phyloP scores from a whole-genome alignment of 2,113 vertebrate genomes.

The Grus americana region DNA sequence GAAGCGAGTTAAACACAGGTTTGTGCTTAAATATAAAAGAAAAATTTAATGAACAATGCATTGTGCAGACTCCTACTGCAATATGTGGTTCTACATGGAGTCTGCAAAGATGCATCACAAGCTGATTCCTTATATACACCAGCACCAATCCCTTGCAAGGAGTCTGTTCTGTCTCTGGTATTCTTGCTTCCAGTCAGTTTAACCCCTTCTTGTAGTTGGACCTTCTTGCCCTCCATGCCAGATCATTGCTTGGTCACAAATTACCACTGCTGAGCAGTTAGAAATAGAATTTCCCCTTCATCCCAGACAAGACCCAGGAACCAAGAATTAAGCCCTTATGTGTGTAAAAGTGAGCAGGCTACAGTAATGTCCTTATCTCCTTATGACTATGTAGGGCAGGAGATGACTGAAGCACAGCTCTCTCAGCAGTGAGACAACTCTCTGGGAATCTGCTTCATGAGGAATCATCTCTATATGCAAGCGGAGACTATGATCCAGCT shows the following conservation, averaged over 20 bases:
- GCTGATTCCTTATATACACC: neutral
- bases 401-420: neutral
- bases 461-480: neutral
- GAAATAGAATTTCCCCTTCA: neutral
- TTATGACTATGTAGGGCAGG: neutral
- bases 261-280: neutral
- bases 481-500: neutral
- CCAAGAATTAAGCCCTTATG: neutral
- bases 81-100: rapidly evolving
- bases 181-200: neutral
- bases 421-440: neutral
- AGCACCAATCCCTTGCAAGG: neutral
- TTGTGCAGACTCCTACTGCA: neutral
- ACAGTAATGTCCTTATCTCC: neutral
- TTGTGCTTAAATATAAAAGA: neutral
- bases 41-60: neutral
- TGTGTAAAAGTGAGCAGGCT: neutral
- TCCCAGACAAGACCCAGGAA: neutral
- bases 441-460: neutral
- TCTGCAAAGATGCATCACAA: neutral
- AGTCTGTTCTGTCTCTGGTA: neutral
- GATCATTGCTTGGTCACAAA: neutral
- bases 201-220: neutral
- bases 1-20: neutral
- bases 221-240: neutral